Evolutionary conservation across 2,797 vertebrate species (phyloP), one percentile per base, ranked within the genome.

Genomic region (Percopsis omiscomaycus): DNA sequence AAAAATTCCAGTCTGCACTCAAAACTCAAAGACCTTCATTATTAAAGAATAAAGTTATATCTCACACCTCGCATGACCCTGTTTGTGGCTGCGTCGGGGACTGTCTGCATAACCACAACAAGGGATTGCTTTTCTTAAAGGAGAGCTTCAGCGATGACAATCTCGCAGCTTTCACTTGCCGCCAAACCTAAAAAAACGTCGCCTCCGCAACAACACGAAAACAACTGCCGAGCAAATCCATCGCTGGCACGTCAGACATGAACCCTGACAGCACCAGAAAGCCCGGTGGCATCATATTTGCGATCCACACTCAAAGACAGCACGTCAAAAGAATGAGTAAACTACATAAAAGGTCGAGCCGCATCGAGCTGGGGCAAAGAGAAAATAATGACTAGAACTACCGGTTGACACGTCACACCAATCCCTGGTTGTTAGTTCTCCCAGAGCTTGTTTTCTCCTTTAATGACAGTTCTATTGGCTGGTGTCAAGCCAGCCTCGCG

Each of bases 371-470:
- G 11, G 74, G 64, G 69, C 61, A 78, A 81, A 84, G 73, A 75
- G 67, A 77, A 81, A 82, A 82, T 82, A 83, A 88, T 81, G 81
- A 85, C 73, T 77, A 72, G 67, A 80, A 81, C 53, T 59, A 42
- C 45, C 30, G 46, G 71, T 74, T 84, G 75, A 85, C 75, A 76
- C 47, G 1, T 80, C 77, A 84, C 80, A 77, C 3, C 70, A 60
- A 58, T 29, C 59, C 59, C 57, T 77, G 42, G 61, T 77, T 69
- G 79, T 81, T 72, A 53, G 60, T 76, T 67, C 59, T 66, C 32
- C 32, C 32, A 60, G 69, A 62, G 75, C 77, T 49, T 49, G 37
- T 69, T 73, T 71, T 68, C 68, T 57, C 15, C 45, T 48, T 8
- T 76, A 77, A 79, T 73, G 80, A 83, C 60, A 60, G 62, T 64